Percentiles rank a stretch among this genome's conserved stretches.
Evolutionary conservation across 2,888 invertebrate genomes (phyloP).

Genomic region (Cancer borealis): DNA sequence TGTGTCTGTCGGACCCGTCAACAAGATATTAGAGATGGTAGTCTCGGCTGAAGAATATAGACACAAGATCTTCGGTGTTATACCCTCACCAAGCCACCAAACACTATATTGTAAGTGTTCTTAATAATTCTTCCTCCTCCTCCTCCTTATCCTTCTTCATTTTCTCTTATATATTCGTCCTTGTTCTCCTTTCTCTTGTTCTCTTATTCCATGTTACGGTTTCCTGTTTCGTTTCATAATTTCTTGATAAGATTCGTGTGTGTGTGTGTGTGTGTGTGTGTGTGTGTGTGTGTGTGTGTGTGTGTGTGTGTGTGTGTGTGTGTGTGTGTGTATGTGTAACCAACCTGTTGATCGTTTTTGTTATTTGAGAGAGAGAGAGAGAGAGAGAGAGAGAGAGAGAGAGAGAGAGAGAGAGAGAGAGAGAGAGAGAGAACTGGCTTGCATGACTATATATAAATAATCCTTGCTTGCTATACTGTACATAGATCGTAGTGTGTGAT

Average conservation of each 20-base stretch:
- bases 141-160: not conserved
- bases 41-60: slow-evolving; percentile 70
- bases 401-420: too few relatives aligned
- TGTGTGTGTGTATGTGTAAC: not conserved
- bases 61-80: slow-evolving; percentile 75
- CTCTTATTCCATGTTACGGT: not conserved
- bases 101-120: slow-evolving; percentile 62
- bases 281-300: slow-evolving; percentile 8
- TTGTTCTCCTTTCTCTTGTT: not conserved
- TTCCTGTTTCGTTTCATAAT: not conserved
- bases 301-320: not conserved
- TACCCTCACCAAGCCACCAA: slow-evolving; percentile 62
- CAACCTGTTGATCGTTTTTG: too few relatives aligned
- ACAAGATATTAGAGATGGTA: slow-evolving; percentile 60
- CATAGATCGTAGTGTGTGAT: not conserved
- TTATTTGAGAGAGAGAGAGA: too few relatives aligned
- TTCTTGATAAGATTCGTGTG: not conserved
- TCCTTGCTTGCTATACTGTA: not conserved
- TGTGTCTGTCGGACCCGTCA: not conserved
- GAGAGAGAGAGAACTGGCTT: too few relatives aligned
- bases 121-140: not conserved
- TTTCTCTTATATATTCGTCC: not conserved
- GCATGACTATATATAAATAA: not conserved
- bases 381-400: not conserved
- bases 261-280: not conserved